Evolutionary conservation across 92 coral and sea anemone genomes (phyloP).

Genomic region (Zoanthus solanderi): DNA sequence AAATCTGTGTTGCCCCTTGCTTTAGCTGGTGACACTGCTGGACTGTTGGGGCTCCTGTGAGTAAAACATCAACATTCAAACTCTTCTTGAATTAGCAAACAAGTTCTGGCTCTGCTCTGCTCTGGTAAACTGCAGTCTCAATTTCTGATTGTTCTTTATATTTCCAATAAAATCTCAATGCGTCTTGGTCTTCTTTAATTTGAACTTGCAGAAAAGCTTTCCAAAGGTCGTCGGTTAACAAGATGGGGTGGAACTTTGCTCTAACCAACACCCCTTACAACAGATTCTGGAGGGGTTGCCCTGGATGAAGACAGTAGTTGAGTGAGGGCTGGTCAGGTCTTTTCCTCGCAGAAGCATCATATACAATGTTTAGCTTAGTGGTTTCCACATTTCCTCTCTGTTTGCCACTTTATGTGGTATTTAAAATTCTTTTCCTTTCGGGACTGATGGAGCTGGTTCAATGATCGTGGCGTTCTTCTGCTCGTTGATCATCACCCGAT

Average conservation of each 20-base stretch:
- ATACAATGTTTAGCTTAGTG: no score
- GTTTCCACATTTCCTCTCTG: no score
- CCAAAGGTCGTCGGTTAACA: not conserved
- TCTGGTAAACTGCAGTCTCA: conserved; percentile 1
- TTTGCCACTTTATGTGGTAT: no score
- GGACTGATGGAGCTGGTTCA: no score
- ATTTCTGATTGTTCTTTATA: conserved; percentile 22
- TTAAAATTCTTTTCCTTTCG: no score
- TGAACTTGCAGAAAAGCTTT: not conserved
- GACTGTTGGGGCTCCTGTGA: conserved; percentile 39
- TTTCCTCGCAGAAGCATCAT: no score
- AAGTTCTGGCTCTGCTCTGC: conserved; percentile 37
- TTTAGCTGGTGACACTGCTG: conserved; percentile 29
- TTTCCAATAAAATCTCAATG: conserved; percentile 33
- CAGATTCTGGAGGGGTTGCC: no score
- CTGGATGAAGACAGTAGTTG: no score
- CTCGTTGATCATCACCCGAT: no score
- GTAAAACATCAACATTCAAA: conserved; percentile 26
- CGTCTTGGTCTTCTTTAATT: not conserved
- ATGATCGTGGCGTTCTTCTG: no score
- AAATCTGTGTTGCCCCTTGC: conserved; percentile 28
- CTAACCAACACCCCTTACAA: no score
- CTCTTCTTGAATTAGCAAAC: conserved; percentile 19
- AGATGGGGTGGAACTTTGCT: not conserved
- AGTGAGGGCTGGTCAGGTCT: no score